Evolutionary conservation across 2,888 invertebrate genomes (phyloP).

Genomic region (Nephrotoma guestfalica): DNA sequence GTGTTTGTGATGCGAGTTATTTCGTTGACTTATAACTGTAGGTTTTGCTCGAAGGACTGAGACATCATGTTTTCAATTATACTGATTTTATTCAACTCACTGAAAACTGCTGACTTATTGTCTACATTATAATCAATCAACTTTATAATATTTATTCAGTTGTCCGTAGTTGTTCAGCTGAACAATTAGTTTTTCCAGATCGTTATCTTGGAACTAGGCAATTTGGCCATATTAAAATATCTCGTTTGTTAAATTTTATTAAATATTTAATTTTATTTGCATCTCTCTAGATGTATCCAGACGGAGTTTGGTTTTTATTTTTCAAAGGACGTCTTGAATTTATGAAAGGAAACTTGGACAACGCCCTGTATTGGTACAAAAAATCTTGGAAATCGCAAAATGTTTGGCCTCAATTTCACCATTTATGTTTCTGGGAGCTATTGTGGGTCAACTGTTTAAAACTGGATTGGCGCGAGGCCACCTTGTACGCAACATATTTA

Average conservation of each 20-base stretch:
- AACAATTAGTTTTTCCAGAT: too few relatives aligned
- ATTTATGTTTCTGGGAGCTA: conserved; percentile 88
- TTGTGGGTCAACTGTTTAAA: conserved; percentile 70
- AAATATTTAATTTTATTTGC: conserved; percentile 3
- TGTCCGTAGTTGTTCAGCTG: too few relatives aligned
- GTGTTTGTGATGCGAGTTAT: too few relatives aligned
- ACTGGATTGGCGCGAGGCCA: conserved; percentile 65
- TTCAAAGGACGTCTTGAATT: conserved; percentile 78
- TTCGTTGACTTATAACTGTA: too few relatives aligned
- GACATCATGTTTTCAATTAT: too few relatives aligned
- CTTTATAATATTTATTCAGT: too few relatives aligned
- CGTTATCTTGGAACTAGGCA: background rate
- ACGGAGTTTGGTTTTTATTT: conserved; percentile 84
- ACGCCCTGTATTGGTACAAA: conserved; percentile 60
- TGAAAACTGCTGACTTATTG: too few relatives aligned
- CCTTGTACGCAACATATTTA: conserved; percentile 53
- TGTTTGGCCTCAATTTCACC: conserved; percentile 83
- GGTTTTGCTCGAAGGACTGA: too few relatives aligned
- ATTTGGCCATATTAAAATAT: background rate
- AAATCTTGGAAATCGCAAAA: conserved; percentile 68
- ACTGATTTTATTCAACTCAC: too few relatives aligned
- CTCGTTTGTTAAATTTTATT: background rate
- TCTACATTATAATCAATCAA: too few relatives aligned
- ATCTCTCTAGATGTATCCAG: conserved; percentile 46
- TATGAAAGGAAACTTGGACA: conserved; percentile 58